A percentile compares a stretch with the other conserved stretches of the same genome.
Conservation (phyloP, 2,797 vertebrate species). For the Chelmon rostratus region DNA sequence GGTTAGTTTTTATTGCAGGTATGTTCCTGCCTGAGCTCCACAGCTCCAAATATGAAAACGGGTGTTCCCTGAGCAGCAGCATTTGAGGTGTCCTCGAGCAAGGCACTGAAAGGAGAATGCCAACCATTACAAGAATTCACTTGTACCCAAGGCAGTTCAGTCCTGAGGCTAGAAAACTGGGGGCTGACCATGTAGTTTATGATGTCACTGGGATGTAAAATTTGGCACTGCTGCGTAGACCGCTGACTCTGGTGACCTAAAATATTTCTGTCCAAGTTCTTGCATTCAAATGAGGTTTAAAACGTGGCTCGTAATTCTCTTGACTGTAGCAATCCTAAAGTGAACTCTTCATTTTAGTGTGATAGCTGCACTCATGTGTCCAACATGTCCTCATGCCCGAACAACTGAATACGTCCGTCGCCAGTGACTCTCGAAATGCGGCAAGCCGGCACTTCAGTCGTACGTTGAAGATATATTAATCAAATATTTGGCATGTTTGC, state of each 20-base stretch:
- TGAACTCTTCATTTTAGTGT: slow-evolving; percentile 21
- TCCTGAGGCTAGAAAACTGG: slow-evolving; percentile 36
- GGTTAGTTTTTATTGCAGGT: background rate
- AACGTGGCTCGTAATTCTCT: slow-evolving; percentile 21
- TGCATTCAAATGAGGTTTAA: slow-evolving; percentile 37
- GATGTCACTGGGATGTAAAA: slow-evolving; percentile 59
- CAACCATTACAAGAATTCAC: slow-evolving; percentile 29
- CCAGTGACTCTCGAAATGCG: no score
- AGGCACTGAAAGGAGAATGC: background rate
- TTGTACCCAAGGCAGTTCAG: slow-evolving; percentile 4
- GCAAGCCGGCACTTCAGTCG: no score
- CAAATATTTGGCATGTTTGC: no score
- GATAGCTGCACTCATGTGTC: slow-evolving; percentile 6
- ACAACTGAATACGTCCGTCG: no score
- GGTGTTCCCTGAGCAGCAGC: background rate
- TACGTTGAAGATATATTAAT: no score
- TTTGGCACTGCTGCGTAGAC: slow-evolving; percentile 54
- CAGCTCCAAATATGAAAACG: background rate
- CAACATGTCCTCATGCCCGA: background rate
- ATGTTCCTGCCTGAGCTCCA: slow-evolving; percentile 3
- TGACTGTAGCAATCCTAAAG: background rate
- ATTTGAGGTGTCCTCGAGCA: background rate
- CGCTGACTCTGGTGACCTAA: slow-evolving; percentile 53
- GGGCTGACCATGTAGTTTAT: slow-evolving; percentile 43
- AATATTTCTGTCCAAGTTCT: slow-evolving; percentile 39